These are phyloP conservation scores for Napeogenes inachia DNA, from an alignment of 2,888 invertebrate genomes.

Conservation along the genomic window DNA sequence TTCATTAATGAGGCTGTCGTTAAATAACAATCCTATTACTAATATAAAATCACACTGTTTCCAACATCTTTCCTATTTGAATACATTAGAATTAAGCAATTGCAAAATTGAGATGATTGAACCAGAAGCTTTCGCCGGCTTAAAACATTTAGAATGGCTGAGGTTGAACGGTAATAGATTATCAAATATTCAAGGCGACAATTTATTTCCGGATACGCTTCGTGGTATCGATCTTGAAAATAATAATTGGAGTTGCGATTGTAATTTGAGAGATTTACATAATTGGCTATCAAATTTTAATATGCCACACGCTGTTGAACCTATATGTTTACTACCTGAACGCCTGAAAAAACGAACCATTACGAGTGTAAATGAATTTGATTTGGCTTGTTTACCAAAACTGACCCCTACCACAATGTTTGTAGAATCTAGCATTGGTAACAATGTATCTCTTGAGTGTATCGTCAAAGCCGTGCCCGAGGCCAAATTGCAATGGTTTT, in stretches of 20 bases:
- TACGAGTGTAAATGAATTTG: constrained; percentile 80
- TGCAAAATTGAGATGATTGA: constrained; percentile 88
- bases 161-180: constrained; percentile 89
- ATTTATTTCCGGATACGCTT: constrained; percentile 85
- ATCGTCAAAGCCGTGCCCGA: constrained; percentile 88
- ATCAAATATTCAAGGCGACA: constrained; percentile 82
- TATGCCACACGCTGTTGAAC: constrained; percentile 87
- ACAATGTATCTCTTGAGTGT: constrained; percentile 88
- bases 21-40: constrained; percentile 90
- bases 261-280: constrained; percentile 86
- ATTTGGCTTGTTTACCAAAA: constrained; percentile 89
- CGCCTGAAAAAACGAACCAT: constrained; percentile 82
- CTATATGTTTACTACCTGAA: constrained; percentile 84
- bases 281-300: constrained; percentile 87
- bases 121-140: constrained; percentile 87
- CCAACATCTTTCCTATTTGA: constrained; percentile 84
- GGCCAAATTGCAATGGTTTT: constrained; percentile 89
- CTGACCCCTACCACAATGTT: constrained; percentile 85
- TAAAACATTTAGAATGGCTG: constrained; percentile 89
- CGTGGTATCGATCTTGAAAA: constrained; percentile 89
- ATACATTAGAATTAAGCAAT: constrained; percentile 87
- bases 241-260: constrained; percentile 94
- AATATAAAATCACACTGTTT: constrained; percentile 84
- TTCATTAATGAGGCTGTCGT: constrained; percentile 87
- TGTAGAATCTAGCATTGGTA: constrained; percentile 87